Percentiles rank a stretch among this genome's conserved stretches.
phyloP scores from a whole-genome alignment of 2,797 vertebrate genomes.

The Etheostoma perlongum region DNA sequence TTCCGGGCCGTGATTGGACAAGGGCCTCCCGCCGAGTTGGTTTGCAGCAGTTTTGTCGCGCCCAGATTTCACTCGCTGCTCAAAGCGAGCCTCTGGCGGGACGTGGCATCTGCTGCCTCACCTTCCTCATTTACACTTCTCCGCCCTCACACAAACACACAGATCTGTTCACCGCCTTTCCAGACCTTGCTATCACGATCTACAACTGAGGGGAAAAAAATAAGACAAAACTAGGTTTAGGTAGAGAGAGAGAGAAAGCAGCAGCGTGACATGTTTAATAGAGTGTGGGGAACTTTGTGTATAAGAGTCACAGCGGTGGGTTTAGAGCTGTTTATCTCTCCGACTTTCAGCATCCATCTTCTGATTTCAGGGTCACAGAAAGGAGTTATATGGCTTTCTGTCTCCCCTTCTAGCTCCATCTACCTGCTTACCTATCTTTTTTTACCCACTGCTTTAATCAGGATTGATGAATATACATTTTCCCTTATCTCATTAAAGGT shows the following conservation, averaged over 20 bases:
- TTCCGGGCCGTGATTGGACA: constrained; percentile 98
- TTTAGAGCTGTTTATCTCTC: constrained; percentile 53
- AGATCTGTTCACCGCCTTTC: constrained; percentile 73
- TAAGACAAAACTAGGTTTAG: constrained; percentile 38
- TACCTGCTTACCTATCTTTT: background rate
- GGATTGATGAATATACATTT: background rate
- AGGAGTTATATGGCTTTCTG: constrained; percentile 33
- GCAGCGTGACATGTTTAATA: constrained; percentile 83
- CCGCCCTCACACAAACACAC: constrained; percentile 77
- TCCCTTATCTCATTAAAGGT: background rate
- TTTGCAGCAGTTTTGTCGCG: constrained; percentile 99
- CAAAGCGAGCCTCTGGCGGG: constrained; percentile 97
- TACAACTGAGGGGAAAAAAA: constrained; percentile 45
- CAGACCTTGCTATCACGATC: constrained; percentile 75
- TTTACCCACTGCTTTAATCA: background rate
- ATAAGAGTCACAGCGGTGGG: constrained; percentile 72
- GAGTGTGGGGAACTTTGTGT: constrained; percentile 79
- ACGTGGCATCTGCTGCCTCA: constrained; percentile 97
- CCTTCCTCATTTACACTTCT: constrained; percentile 84
- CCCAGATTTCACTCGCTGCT: constrained; percentile 97
- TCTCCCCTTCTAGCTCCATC: constrained; percentile 6
- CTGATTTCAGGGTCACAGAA: constrained; percentile 61
- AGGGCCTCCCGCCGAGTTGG: constrained; percentile 97
- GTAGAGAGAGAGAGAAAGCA: constrained; percentile 67
- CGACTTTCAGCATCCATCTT: constrained; percentile 42